These are phyloP conservation scores for Dufourea novaeangliae DNA, from an alignment of 1,140 invertebrate genomes.

Conservation along the genomic window DNA sequence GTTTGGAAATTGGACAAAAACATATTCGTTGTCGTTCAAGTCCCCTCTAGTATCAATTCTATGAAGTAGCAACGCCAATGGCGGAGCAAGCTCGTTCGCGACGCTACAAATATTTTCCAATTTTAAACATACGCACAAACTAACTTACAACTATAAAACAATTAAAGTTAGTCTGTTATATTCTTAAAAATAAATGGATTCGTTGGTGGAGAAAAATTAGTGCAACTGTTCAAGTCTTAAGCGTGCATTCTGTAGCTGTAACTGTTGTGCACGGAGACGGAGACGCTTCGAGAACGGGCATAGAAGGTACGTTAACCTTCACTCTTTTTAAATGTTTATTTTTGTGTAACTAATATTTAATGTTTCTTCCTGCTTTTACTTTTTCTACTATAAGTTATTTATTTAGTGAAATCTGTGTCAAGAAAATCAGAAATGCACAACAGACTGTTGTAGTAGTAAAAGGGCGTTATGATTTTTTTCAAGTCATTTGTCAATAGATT, in stretches of 20 bases:
- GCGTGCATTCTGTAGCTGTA: neutral
- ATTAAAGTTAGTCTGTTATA: constrained; percentile 6
- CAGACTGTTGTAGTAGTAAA: neutral
- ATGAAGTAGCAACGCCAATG: constrained; percentile 20
- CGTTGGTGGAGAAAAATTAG: neutral
- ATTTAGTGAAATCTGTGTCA: neutral
- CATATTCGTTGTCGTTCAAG: neutral
- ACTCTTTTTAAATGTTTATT: constrained; percentile 41
- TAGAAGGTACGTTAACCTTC: constrained; percentile 39
- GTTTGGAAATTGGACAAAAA: neutral
- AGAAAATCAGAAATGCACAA: neutral
- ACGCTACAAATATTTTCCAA: constrained; percentile 9
- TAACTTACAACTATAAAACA: constrained; percentile 3
- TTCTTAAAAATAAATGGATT: neutral
- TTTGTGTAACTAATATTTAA: constrained; percentile 1
- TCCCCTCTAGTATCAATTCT: neutral
- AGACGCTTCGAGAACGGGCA: constrained; percentile 45
- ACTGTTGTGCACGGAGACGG: constrained; percentile 10
- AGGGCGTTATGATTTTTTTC: neutral
- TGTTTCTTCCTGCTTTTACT: neutral
- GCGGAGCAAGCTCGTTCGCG: constrained; percentile 9
- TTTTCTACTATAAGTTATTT: neutral
- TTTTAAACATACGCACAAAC: neutral
- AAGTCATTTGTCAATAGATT: neutral
- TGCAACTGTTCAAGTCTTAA: neutral